Conservation (phyloP, 1,140 invertebrate species). For the Dysdera silvatica region DNA sequence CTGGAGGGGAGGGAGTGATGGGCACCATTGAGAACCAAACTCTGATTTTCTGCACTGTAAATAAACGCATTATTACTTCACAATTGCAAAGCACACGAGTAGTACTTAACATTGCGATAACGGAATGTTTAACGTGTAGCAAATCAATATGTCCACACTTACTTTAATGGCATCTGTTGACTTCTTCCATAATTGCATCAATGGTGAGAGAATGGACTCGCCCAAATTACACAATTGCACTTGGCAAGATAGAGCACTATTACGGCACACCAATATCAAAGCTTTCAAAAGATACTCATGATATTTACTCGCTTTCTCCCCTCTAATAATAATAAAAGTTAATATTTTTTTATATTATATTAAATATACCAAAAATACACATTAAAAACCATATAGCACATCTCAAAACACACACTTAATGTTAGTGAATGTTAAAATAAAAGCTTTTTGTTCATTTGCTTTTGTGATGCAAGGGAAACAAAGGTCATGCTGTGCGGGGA, state of each 20-base stretch:
- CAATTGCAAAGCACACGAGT: too few species aligned
- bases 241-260: not conserved
- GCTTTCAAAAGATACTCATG: slow-evolving; percentile 17
- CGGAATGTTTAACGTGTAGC: too few species aligned
- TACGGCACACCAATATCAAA: not conserved
- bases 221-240: slow-evolving; percentile 12
- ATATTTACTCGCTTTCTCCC: slow-evolving; percentile 10
- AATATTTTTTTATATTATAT: not conserved
- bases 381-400: not conserved
- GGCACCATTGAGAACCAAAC: too few species aligned
- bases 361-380: not conserved
- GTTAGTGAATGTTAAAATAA: not conserved
- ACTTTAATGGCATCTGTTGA: too few species aligned
- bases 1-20: too few species aligned
- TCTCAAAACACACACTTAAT: not conserved
- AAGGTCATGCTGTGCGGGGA: too few species aligned
- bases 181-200: slow-evolving; percentile 22
- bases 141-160: too few species aligned
- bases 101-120: too few species aligned
- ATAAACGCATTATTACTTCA: too few species aligned
- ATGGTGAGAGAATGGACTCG: slow-evolving; percentile 3
- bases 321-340: not conserved
- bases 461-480: too few species aligned
- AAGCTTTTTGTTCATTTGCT: too few species aligned
- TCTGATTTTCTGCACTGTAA: too few species aligned